Conservation (phyloP, 2,797 vertebrate genomes). For the Pygocentrus nattereri region DNA sequence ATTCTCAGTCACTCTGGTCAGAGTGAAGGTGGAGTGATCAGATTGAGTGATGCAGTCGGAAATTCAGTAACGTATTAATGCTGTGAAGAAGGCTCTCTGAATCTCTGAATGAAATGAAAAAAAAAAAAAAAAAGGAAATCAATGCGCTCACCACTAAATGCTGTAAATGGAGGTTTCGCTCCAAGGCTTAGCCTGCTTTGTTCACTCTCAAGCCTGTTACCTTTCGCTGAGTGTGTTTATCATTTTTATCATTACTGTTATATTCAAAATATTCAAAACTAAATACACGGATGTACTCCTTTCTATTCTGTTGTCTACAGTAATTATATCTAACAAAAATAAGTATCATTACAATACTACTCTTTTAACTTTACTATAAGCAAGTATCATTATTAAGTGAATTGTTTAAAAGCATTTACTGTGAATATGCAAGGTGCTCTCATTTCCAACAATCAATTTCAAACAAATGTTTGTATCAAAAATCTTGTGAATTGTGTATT, state of each 20-base stretch:
- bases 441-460: too few species aligned
- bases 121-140: background rate
- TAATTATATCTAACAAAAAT: too few species aligned
- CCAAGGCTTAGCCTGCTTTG: background rate
- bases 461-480: too few species aligned
- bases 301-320: too few species aligned
- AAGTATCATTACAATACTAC: too few species aligned
- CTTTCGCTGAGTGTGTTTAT: background rate
- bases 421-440: too few species aligned
- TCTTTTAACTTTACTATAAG: too few species aligned
- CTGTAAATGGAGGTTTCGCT: background rate
- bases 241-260: too few species aligned
- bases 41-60: background rate
- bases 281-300: background rate
- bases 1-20: slow-evolving; percentile 66
- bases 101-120: background rate
- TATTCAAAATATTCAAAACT: background rate
- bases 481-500: too few species aligned
- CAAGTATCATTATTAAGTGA: too few species aligned
- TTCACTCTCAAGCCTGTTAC: background rate
- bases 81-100: background rate
- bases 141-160: background rate
- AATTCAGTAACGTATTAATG: too few species aligned
- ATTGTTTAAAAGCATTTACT: too few species aligned
- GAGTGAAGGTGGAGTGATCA: slow-evolving; percentile 65